A percentile compares a stretch with the other conserved stretches of the same genome.
phyloP scores from a whole-genome alignment of 2,113 vertebrate species.

The Tauraco erythrolophus region DNA sequence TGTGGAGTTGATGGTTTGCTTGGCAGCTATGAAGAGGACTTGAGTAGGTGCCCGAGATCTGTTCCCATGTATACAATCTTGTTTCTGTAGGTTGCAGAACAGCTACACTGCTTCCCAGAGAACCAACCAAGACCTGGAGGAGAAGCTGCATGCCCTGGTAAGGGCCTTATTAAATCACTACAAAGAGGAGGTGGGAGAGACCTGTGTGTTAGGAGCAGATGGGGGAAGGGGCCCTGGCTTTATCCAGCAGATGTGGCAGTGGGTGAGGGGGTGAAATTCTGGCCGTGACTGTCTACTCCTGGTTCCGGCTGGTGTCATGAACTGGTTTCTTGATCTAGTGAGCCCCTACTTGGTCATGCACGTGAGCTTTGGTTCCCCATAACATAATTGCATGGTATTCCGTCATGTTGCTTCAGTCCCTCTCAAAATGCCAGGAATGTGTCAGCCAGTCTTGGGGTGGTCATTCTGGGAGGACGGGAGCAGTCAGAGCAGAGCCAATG shows the following conservation, averaged over 20 bases:
- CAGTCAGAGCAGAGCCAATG: slow-evolving; percentile 20
- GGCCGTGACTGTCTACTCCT: not conserved
- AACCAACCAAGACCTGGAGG: slow-evolving; percentile 97
- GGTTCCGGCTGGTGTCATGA: not conserved
- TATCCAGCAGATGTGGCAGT: not conserved
- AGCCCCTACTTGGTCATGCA: not conserved
- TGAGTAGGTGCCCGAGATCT: not conserved
- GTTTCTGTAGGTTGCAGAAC: slow-evolving; percentile 89
- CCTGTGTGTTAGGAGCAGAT: not conserved
- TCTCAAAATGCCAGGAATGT: not conserved
- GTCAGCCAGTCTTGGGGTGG: slow-evolving; percentile 18
- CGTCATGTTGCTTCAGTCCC: slow-evolving; percentile 57
- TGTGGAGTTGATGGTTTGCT: not conserved
- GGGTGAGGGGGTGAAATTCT: slow-evolving; percentile 4
- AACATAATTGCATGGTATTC: slow-evolving; percentile 41
- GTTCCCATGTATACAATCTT: not conserved
- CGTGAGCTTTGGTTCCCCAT: slow-evolving; percentile 31
- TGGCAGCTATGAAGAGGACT: not conserved
- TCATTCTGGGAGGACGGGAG: not conserved
- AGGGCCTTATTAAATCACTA: not conserved
- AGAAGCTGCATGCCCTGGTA: slow-evolving; percentile 96
- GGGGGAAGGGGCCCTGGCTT: not conserved
- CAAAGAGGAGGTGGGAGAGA: not conserved
- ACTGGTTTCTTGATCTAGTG: not conserved
- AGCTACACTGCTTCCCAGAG: slow-evolving; percentile 97